Conservation (phyloP, 2,797 vertebrate genomes). For the Sebastes glaucus region DNA sequence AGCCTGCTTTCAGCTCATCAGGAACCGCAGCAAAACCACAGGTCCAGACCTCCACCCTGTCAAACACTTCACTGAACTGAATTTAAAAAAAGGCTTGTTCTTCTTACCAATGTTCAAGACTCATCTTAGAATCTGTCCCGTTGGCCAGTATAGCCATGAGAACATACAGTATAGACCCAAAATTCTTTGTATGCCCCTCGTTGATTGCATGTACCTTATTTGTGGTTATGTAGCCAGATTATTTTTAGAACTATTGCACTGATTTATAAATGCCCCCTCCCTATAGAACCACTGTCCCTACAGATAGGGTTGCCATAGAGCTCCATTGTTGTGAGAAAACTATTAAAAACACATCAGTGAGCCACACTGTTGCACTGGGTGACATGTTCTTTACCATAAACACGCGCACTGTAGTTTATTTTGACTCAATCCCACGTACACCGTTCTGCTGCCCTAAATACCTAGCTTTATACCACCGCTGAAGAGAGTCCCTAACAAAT, state of each 20-base stretch:
- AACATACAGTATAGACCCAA: too few species aligned
- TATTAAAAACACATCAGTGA: too few species aligned
- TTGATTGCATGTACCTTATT: background rate
- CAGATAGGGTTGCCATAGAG: too few species aligned
- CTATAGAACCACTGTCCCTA: too few species aligned
- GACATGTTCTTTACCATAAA: too few species aligned
- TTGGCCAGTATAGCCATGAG: too few species aligned
- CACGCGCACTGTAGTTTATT: background rate
- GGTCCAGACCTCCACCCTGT: background rate
- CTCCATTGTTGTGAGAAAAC: too few species aligned
- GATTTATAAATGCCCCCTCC: too few species aligned
- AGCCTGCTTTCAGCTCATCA: constrained; percentile 6
- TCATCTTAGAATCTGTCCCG: too few species aligned
- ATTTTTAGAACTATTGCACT: background rate
- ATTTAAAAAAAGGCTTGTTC: background rate
- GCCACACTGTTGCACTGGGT: too few species aligned
- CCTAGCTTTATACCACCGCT: background rate
- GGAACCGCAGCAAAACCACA: background rate
- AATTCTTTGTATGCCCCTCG: too few species aligned
- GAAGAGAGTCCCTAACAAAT: background rate
- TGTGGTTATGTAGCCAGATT: background rate
- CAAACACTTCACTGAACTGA: background rate
- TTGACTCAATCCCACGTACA: background rate
- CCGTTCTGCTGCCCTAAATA: too few species aligned
- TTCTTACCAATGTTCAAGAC: background rate